Evolutionary conservation across 2,797 vertebrate genomes (phyloP).

Genomic region (Phoebastria nigripes): DNA sequence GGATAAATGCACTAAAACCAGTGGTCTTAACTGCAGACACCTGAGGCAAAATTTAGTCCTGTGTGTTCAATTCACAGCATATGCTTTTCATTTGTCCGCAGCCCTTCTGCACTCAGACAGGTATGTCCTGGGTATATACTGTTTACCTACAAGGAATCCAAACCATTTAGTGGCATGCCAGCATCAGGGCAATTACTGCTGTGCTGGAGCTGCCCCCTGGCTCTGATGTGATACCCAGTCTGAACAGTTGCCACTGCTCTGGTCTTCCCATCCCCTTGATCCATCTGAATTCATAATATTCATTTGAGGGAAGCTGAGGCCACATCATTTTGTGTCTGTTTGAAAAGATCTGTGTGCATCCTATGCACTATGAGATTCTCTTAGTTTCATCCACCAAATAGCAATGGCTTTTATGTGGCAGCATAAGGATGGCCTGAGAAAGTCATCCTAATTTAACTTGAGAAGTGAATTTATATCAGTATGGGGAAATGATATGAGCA

Average conservation of each 20-base stretch:
- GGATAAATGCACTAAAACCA: not conserved
- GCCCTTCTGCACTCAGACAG: not conserved
- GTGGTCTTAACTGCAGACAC: not conserved
- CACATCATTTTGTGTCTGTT: not conserved
- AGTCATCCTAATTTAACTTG: not conserved
- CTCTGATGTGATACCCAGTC: conserved; percentile 20
- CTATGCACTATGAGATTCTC: not conserved
- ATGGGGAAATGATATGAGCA: not conserved
- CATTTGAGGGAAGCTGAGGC: not conserved
- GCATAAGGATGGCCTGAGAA: not conserved
- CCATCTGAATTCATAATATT: not conserved
- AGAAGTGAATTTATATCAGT: not conserved
- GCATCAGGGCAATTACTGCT: not conserved
- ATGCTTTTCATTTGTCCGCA: not conserved
- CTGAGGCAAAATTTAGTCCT: not conserved
- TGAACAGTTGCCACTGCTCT: not conserved
- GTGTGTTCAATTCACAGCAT: not conserved
- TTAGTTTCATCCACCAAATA: not conserved
- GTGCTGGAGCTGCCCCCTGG: not conserved
- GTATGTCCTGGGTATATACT: not conserved
- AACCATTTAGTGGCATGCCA: not conserved
- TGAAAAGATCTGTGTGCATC: not conserved
- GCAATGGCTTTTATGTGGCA: not conserved
- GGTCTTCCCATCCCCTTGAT: not conserved
- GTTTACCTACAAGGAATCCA: not conserved